Base-by-base conservation (phyloP, 1,140 invertebrate genomes). In the Microplitis demolitor region DNA sequence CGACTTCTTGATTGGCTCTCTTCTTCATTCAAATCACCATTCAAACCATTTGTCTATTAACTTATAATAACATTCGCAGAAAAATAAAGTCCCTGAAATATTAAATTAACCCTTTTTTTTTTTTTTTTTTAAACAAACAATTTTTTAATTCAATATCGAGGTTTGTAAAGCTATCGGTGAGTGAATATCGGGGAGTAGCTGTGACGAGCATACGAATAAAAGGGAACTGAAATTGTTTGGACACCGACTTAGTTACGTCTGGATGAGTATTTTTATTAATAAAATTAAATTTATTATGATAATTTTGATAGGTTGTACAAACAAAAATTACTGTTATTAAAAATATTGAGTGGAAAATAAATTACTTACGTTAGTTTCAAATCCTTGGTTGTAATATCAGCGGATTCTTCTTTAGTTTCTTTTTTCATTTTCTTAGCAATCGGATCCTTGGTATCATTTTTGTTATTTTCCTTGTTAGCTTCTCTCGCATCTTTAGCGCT, bases 401-500 rank as follows among this genome's bases (percentile, higher is more conserved):
- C 80, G n/a, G 80, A 76, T 14, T 85, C 84, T 5, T 85, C 83
- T 37, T 83, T 80, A 5, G 66, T 39, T 35, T 84, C 80, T 37
- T 86, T 87, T 14, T 79, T 50, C 9, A 76, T 60, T 51, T 37
- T 35, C 33, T 69, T 66, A 37, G 64, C 61, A 5, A 78, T 69
- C 24, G 78, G 35, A 3, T 87, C 85, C 16, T 50, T 35, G 66
- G 83, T 84, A 66, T 71, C 80, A 39, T 80, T 79, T 67, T 87
- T 87, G 31, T 24, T 24, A 24, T 84, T 82, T 35, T 87, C 86
- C 61, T 87, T 87, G 16, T 81, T 84, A 0, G 78, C 77, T 34
- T 87, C 85, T 60, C 83, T 85, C 24, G 78, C 80, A 61, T 87
- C 85, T 67, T 87, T 87, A 4, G 80, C 71, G 58, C 72, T 82